Evolutionary conservation across 2,797 vertebrate genomes (phyloP).

Genomic region (Brachyalestes nurse): DNA sequence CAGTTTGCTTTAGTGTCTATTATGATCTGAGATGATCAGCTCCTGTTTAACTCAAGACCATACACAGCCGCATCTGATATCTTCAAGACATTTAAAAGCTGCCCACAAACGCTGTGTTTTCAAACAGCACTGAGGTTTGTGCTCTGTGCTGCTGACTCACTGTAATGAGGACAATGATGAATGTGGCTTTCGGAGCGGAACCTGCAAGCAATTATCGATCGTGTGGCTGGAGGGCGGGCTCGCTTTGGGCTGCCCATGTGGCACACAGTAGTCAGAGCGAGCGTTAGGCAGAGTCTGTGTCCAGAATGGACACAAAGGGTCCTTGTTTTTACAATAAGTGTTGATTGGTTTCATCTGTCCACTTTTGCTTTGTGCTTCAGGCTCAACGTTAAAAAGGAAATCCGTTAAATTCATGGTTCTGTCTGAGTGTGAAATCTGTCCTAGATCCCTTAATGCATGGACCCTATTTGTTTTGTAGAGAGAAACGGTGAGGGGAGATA

Average conservation of each 20-base stretch:
- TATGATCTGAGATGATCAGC: not conserved
- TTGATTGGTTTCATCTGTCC: slow-evolving; percentile 36
- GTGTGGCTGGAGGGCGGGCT: slow-evolving; percentile 51
- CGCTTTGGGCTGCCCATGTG: slow-evolving; percentile 52
- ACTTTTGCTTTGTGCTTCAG: not conserved
- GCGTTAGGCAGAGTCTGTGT: slow-evolving; percentile 26
- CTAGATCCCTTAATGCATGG: not conserved
- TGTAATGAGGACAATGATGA: slow-evolving; percentile 42
- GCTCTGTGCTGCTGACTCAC: slow-evolving; percentile 28
- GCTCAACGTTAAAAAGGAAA: not conserved
- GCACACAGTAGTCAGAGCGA: slow-evolving; percentile 43
- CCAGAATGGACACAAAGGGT: slow-evolving; percentile 42
- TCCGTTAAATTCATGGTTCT: not conserved
- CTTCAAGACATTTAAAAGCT: not conserved
- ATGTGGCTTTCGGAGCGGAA: slow-evolving; percentile 55
- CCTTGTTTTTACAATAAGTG: slow-evolving; percentile 31
- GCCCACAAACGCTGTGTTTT: not conserved
- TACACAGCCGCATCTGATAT: not conserved
- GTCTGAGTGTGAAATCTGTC: not conserved
- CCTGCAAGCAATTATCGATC: slow-evolving; percentile 63
- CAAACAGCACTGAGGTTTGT: not conserved
- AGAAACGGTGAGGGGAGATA: too few species aligned
- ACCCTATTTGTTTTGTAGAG: not conserved
- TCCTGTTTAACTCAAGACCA: not conserved
- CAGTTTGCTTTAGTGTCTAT: not conserved